Evolutionary conservation across 2,888 invertebrate species (phyloP), one percentile per base, ranked within the genome.

Genomic region (Apomyelois bistriatella): DNA sequence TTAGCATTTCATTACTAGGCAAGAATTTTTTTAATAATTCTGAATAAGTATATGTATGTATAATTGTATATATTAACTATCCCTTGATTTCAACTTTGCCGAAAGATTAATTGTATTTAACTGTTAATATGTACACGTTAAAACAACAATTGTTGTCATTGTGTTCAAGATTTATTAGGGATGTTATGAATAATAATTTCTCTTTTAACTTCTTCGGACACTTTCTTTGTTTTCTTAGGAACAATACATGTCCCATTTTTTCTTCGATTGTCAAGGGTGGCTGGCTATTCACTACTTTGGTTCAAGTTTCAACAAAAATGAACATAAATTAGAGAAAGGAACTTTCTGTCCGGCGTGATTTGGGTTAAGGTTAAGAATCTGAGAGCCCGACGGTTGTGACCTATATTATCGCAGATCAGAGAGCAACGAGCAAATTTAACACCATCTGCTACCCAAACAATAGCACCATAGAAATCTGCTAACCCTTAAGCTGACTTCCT

Each of bases 401-500:
- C 86, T 75, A 83, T 55, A 82, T 83, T 82, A 76, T 85, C 58
- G 61, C 56, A 69, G 80, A 82, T 84, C 86, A 85, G 70, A 76
- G 81, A 82, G 79, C 79, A 81, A 75, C 71, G 64, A 76, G 74
- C 70, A 61, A 80, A 76, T 72, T 72, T 72, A 68, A 81, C 74
- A 69, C 76, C 85, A 79, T 87, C 82, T 82, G 83, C 74, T 66
- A 55, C 54, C 58, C 54, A 62, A 70, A 88, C 76, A 87, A 85
- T 73, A 61, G 54, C 57, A 55, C 61, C 66, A 76, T 70, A 75
- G 66, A 78, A 78, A 75, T 76, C 72, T 63, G 66, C 76, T 86
- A 85, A 88, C 88, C 87, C 87, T 86, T 87, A 77, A 69, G 67
- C 76, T 66, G 72, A 82, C 79, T 85, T 87, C 89, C 82, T 85